Evolutionary conservation across 2,888 invertebrate species (phyloP).

Genomic region (Amiota minor): DNA sequence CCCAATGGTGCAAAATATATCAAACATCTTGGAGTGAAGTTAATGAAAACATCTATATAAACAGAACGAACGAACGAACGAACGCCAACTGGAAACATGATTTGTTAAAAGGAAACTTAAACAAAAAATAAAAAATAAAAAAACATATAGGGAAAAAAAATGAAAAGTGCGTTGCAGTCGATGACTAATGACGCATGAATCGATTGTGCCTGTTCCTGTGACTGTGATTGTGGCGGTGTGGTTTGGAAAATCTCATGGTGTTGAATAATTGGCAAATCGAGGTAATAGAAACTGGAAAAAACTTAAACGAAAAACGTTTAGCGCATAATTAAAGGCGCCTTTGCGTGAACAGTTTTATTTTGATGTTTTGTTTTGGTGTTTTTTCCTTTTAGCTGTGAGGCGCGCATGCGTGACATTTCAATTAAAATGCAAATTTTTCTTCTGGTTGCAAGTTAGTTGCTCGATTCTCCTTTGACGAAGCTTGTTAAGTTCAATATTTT

Average conservation of each 20-base stretch:
- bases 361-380: no score
- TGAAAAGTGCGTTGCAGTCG: slow-evolving; percentile 22
- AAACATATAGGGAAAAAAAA: background rate
- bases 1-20: no score
- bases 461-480: background rate
- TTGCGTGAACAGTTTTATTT: no score
- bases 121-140: background rate
- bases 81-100: background rate
- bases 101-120: background rate
- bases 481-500: slow-evolving; percentile 21
- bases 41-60: slow-evolving; percentile 28
- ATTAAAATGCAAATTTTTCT: slow-evolving; percentile 67
- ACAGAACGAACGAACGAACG: background rate
- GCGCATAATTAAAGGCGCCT: slow-evolving; percentile 13
- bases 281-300: background rate
- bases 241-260: no score
- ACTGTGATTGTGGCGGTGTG: background rate
- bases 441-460: background rate
- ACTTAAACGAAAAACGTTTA: background rate
- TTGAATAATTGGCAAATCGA: background rate
- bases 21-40: background rate
- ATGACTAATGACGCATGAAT: slow-evolving; percentile 12
- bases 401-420: slow-evolving; percentile 65
- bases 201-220: background rate
- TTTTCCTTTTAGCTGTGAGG: background rate